These are phyloP conservation scores for Andrena dorsata DNA, from an alignment of 2,888 invertebrate genomes.

Conservation along the genomic window DNA sequence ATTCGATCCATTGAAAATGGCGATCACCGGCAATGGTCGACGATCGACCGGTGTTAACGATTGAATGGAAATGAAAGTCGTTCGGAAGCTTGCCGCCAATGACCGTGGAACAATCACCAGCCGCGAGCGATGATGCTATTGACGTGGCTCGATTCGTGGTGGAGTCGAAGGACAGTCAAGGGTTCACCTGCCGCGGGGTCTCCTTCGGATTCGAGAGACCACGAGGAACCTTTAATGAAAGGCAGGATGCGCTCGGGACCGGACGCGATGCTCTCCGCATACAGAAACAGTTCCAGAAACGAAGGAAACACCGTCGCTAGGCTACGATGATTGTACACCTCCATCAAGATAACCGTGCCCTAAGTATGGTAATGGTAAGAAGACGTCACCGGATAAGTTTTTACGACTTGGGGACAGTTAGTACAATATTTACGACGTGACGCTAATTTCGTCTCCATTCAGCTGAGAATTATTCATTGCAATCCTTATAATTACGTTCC, in stretches of 20 bases:
- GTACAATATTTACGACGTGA: constrained; percentile 28
- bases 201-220: constrained; percentile 61
- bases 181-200: constrained; percentile 43
- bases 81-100: constrained; percentile 14
- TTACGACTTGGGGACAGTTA: constrained; percentile 20
- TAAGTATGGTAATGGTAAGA: constrained; percentile 45
- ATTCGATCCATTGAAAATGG: not conserved
- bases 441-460: constrained; percentile 15
- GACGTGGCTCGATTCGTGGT: constrained; percentile 34
- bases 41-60: not conserved
- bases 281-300: constrained; percentile 83
- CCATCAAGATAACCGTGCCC: constrained; percentile 53
- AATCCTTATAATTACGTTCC: too few relatives aligned
- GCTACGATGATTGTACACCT: constrained; percentile 48
- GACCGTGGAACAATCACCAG: constrained; percentile 13
- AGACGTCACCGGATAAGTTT: constrained; percentile 47
- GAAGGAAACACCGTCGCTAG: constrained; percentile 79
- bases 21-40: not conserved
- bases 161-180: constrained; percentile 42
- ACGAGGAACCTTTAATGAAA: constrained; percentile 68
- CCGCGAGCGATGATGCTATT: constrained; percentile 34
- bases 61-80: constrained; percentile 55
- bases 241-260: constrained; percentile 81
- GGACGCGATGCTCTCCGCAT: constrained; percentile 80
- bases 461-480: not conserved